These are phyloP conservation scores for Oreocharis arfaki DNA, from an alignment of 2,113 vertebrate genomes.

Conservation along the genomic window DNA sequence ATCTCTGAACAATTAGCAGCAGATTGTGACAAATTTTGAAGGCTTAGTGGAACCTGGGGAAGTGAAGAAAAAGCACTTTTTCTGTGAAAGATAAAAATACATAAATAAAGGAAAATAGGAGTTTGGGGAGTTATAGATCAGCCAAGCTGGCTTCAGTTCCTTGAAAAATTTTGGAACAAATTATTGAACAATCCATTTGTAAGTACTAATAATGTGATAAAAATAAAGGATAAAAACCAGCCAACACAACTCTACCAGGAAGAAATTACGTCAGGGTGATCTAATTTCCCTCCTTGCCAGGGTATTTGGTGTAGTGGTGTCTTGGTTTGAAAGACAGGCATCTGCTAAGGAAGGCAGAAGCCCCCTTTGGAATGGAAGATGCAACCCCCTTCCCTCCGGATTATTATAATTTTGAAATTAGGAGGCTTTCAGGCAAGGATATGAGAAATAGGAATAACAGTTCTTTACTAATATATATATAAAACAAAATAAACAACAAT, in stretches of 20 bases:
- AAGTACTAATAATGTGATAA: not conserved
- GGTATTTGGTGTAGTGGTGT: not conserved
- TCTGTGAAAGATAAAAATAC: not conserved
- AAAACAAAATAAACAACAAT: no score
- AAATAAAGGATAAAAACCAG: not conserved
- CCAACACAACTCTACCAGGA: not conserved
- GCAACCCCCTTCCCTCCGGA: no score
- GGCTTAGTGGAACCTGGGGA: not conserved
- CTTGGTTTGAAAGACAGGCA: no score
- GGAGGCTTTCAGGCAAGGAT: no score
- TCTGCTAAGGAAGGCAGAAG: no score
- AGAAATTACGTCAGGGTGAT: not conserved
- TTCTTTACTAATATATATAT: no score
- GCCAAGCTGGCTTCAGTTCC: not conserved
- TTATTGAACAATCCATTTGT: not conserved
- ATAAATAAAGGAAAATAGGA: not conserved
- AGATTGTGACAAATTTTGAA: not conserved
- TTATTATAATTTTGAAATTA: no score
- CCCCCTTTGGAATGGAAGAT: no score
- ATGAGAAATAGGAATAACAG: no score
- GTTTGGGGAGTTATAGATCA: not conserved
- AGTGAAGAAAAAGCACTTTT: not conserved
- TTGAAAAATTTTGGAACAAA: not conserved
- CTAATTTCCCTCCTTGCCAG: not conserved
- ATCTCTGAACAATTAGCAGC: not conserved